Evolutionary conservation across 64 coral and sea anemone genomes (phyloP).

Genomic region (Actinia tenebrosa): DNA sequence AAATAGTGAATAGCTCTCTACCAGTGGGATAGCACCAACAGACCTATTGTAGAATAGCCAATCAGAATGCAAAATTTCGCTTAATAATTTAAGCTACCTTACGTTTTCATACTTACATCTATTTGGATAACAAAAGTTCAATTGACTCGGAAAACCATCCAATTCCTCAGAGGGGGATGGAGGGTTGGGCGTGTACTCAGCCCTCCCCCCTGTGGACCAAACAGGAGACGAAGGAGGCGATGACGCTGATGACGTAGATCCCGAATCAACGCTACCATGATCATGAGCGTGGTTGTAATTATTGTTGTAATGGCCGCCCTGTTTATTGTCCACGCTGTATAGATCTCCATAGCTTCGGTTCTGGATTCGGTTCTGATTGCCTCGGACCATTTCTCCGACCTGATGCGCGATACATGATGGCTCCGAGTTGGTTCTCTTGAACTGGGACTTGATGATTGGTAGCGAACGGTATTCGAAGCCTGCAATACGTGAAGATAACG

Average conservation of each 20-base stretch:
- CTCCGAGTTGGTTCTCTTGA: conserved; percentile 72
- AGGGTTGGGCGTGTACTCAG: conserved; percentile 23
- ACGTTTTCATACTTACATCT: conserved; percentile 4
- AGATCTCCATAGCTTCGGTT: conserved; percentile 61
- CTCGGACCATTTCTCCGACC: conserved; percentile 3
- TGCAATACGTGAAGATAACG: not conserved
- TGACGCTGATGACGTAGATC: conserved; percentile 40
- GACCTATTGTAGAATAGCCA: too few relatives aligned
- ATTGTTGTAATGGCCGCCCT: not conserved
- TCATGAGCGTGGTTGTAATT: not conserved
- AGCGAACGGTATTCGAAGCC: conserved; percentile 58
- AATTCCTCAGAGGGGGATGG: conserved; percentile 26
- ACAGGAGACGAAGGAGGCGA: conserved; percentile 50
- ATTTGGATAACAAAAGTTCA: conserved; percentile 15
- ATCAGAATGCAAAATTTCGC: too few relatives aligned
- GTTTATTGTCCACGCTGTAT: conserved; percentile 34
- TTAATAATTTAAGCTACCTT: too few relatives aligned
- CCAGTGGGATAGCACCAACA: too few relatives aligned
- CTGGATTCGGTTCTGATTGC: not conserved
- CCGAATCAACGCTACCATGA: conserved; percentile 18
- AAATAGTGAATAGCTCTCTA: too few relatives aligned
- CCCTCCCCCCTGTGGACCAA: conserved; percentile 10
- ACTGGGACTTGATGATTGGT: conserved; percentile 31
- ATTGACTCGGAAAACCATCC: conserved; percentile 11
- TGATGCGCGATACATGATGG: conserved; percentile 49